Base-by-base conservation (phyloP, 2,797 vertebrate genomes). In the Scarus forsteni region DNA sequence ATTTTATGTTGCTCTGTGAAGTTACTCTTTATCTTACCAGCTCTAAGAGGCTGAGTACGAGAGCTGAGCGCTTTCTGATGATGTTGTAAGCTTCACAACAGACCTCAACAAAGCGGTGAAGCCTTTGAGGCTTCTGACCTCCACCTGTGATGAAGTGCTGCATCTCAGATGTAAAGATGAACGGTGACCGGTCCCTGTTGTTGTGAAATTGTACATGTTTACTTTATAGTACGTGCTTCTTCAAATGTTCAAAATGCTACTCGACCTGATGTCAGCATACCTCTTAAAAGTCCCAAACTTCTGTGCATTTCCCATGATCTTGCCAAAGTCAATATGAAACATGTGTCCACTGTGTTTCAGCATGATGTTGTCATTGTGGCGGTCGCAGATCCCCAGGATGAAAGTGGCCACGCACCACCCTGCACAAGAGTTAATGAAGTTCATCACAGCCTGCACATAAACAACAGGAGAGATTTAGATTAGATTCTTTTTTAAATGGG, bases 341-440 rank as follows among this genome's bases (percentile, higher is more conserved):
- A 99, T 98, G 91, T 98, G 97, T 3, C 97, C 97, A 0, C 95
- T 98, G 78, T 94, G 95, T 83, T 96, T 97, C 79, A 99, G 85
- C 96, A 99, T 98, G 93, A 99, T 98, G 92, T 99, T 99, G 94
- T 99, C 97, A 0, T 98, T 99, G 92, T 99, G 97, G 3, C 97
- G 94, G 85, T 99, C 97, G 0, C 97, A 98, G 92, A 99, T 98
- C 15, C 97, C 97, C 87, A 99, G 89, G 73, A 99, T 95, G 0
- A 98, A 99, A 0, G 97, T 99, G 76, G 96, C 95, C 66, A 99
- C 97, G 0, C 97, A 99, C 94, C 97, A 98, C 62, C 97, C 97
- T 0, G 97, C 97, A 0, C 97, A 98, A 0, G 97, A 99, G 79
- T 97, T 96, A 85, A 99, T 95, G 91, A 99, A 99, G 89, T 97